Percentiles rank a stretch among this genome's conserved stretches.
These are phyloP conservation scores for Dynastes tityus DNA, from an alignment of 2,888 invertebrate genomes.

Conservation along the genomic window DNA sequence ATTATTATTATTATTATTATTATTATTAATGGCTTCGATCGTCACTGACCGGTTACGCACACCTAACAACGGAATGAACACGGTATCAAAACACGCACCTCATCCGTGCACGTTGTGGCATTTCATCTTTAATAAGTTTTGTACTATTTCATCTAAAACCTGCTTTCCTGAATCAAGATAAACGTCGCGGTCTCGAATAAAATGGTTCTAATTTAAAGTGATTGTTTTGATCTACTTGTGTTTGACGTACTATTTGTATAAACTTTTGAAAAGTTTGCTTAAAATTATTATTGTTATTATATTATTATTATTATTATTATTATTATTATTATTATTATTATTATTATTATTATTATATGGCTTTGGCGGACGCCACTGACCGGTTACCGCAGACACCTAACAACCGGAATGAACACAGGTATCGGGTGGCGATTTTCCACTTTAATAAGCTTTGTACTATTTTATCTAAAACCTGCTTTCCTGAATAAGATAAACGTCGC, in stretches of 20 bases:
- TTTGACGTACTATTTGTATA: not conserved
- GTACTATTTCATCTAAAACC: not conserved
- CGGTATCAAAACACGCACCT: too few species aligned
- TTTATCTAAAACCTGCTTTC: conserved; percentile 3
- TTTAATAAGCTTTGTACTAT: conserved; percentile 6
- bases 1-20: too few species aligned
- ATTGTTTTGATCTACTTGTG: not conserved
- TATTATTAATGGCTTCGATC: too few species aligned
- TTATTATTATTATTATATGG: too few species aligned
- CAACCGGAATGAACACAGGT: too few species aligned
- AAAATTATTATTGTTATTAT: not conserved
- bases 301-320: too few species aligned
- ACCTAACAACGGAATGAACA: too few species aligned
- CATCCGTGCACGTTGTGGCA: too few species aligned
- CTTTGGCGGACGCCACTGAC: too few species aligned
- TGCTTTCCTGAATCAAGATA: conserved; percentile 13
- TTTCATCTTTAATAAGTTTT: not conserved
- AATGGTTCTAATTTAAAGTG: not conserved
- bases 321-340: too few species aligned
- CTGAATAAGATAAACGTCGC: conserved; percentile 11
- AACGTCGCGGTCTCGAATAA: conserved; percentile 14
- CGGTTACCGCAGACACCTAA: too few species aligned
- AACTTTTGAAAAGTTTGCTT: not conserved
- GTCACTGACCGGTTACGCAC: too few species aligned
- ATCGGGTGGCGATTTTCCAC: not conserved